Conservation (phyloP, 2,888 invertebrate species). For the Hirtodrosophila alboralis region DNA sequence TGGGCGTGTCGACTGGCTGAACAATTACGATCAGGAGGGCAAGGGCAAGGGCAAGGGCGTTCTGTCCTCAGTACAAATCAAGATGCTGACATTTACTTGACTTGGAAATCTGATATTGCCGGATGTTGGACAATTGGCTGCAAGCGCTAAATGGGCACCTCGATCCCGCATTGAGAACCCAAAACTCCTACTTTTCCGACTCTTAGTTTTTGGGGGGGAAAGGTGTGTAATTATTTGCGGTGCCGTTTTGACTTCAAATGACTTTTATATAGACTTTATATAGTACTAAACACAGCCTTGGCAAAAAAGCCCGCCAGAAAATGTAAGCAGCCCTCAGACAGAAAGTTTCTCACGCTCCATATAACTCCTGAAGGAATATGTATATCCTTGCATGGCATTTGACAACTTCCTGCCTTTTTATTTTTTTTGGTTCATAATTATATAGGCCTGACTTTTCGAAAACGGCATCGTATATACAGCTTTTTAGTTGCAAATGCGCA, state of each 20-base stretch:
- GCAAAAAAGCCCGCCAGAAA: conserved; percentile 75
- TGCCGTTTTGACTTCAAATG: conserved; percentile 64
- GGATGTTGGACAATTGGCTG: conserved; percentile 76
- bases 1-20: conserved; percentile 70
- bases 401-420: conserved; percentile 62
- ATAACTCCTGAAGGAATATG: conserved; percentile 4
- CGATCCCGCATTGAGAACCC: conserved; percentile 18
- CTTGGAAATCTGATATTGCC: conserved; percentile 70
- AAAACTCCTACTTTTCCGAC: conserved; percentile 53
- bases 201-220: conserved; percentile 14
- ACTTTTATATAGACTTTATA: too few species aligned
- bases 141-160: conserved; percentile 61
- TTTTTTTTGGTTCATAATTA: conserved; percentile 53
- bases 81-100: conserved; percentile 75
- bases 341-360: conserved; percentile 68
- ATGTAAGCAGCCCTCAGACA: conserved; percentile 22
- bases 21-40: conserved; percentile 59
- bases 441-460: conserved; percentile 47
- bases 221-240: conserved; percentile 73
- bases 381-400: conserved; percentile 49
- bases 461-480: conserved; percentile 29
- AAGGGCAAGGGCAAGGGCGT: conserved; percentile 18
- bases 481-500: conserved; percentile 71
- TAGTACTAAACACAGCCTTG: conserved; percentile 8
- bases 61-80: conserved; percentile 35